phyloP scores from a whole-genome alignment of 2,888 invertebrate species.

The Calameuta filiformis region DNA sequence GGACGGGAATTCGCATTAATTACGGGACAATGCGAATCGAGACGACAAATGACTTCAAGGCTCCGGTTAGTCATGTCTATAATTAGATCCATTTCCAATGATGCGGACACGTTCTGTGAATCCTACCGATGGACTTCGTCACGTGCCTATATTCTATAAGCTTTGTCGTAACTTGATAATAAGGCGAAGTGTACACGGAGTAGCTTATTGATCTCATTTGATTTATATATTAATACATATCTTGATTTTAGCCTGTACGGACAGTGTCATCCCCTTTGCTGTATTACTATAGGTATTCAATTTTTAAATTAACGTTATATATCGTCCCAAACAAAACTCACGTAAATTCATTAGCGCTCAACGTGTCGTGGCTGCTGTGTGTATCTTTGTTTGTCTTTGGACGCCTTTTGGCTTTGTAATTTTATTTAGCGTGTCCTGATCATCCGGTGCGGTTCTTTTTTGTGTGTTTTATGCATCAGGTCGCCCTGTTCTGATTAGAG shows the following conservation, averaged over 20 bases:
- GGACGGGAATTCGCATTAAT: conserved; percentile 45
- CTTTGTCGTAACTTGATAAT: background rate
- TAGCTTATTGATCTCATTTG: background rate
- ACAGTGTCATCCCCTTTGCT: background rate
- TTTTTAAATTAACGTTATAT: background rate
- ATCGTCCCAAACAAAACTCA: background rate
- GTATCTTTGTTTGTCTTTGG: background rate
- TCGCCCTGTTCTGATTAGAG: conserved; percentile 58
- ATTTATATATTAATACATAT: background rate
- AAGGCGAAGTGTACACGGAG: background rate
- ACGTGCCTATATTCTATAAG: background rate
- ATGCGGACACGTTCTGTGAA: conserved; percentile 25
- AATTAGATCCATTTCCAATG: conserved; percentile 28
- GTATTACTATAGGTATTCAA: background rate
- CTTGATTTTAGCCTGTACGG: background rate
- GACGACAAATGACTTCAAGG: background rate
- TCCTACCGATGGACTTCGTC: conserved; percentile 14
- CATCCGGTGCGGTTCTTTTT: background rate
- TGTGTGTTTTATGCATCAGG: too few relatives aligned
- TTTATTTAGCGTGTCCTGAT: background rate
- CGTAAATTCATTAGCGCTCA: background rate
- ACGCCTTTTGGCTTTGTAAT: background rate
- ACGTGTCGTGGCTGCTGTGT: background rate
- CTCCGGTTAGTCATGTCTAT: conserved; percentile 24
- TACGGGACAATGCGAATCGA: conserved; percentile 43